Evolutionary conservation across 2,113 vertebrate species (phyloP).

Genomic region (Grus americana): DNA sequence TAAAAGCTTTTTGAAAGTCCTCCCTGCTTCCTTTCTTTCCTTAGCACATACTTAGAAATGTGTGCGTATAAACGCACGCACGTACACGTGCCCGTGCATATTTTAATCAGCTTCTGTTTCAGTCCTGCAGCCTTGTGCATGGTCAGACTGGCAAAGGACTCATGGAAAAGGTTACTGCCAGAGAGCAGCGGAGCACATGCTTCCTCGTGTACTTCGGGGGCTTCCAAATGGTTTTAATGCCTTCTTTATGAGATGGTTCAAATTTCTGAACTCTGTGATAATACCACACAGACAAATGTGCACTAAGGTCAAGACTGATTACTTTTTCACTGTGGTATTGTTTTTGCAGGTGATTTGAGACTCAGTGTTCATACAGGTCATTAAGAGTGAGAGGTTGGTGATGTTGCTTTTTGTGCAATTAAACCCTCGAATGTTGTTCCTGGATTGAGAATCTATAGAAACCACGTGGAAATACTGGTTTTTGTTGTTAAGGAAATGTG

Average conservation of each 20-base stretch:
- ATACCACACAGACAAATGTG: not conserved
- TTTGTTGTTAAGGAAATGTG: not conserved
- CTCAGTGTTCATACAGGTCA: not conserved
- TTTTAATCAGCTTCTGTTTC: not conserved
- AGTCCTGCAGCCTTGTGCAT: not conserved
- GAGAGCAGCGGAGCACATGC: accelerated
- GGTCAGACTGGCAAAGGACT: not conserved
- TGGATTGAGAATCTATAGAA: not conserved
- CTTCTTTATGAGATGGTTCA: not conserved
- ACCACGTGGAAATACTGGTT: not conserved
- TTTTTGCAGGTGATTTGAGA: constrained; percentile 15
- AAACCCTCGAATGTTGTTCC: constrained; percentile 2
- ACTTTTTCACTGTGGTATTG: not conserved
- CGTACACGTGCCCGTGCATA: not conserved
- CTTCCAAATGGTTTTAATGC: not conserved
- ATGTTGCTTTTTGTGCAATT: not conserved
- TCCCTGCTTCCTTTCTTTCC: not conserved
- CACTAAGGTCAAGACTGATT: not conserved
- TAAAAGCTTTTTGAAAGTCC: not conserved
- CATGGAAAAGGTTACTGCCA: not conserved
- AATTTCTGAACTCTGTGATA: not conserved
- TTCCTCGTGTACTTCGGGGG: not conserved
- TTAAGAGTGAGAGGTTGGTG: not conserved
- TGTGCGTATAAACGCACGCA: accelerated
- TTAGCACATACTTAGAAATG: not conserved